Conservation (phyloP, 1,140 invertebrate species). For the Penaeus chinensis region DNA sequence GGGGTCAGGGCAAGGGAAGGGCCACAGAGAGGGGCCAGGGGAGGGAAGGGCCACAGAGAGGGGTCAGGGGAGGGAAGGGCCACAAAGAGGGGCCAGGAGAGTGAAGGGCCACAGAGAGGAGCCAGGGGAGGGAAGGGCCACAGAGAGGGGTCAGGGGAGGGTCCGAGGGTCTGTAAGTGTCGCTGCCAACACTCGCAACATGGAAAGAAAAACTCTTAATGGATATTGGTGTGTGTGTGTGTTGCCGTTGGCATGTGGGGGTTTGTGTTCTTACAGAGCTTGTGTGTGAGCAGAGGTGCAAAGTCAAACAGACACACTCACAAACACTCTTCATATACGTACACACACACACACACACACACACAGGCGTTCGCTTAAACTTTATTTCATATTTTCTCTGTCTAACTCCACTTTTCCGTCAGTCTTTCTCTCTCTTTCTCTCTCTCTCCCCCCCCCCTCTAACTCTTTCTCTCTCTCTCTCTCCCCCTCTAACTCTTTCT, state of each 20-base stretch:
- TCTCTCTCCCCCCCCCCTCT: background rate
- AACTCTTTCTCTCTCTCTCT: background rate
- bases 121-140: background rate
- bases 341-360: background rate
- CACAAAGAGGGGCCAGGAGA: background rate
- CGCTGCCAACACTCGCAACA: no score
- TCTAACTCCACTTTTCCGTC: background rate
- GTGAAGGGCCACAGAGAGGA: background rate
- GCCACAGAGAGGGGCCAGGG: background rate
- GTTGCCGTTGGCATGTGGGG: no score
- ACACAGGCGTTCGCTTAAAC: background rate
- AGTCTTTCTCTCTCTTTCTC: background rate
- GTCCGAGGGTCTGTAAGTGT: background rate
- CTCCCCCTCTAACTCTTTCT: background rate
- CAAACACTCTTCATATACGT: background rate
- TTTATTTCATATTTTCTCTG: background rate
- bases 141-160: background rate
- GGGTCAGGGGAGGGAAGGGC: no score
- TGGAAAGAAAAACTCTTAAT: no score
- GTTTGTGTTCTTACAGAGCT: no score
- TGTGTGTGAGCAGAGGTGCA: no score
- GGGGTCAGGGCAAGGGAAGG: slow-evolving; percentile 3
- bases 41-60: background rate
- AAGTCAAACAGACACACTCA: background rate
- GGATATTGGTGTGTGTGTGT: no score